Conservation (phyloP, 2,888 invertebrate species). For the Hypercompe scribonia region DNA sequence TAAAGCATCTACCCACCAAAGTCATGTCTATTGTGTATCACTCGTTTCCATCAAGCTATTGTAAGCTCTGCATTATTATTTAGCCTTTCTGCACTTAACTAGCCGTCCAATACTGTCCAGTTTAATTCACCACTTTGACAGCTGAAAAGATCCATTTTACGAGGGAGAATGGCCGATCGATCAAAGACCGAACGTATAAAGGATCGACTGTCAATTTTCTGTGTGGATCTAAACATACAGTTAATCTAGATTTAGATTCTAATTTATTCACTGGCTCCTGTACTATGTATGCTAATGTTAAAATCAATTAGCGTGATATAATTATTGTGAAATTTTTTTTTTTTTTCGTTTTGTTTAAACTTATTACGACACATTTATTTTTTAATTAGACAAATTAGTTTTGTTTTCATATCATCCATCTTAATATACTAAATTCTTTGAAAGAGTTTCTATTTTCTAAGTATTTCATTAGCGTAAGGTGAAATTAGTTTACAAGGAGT, state of each 20-base stretch:
- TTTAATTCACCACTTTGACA: constrained; percentile 69
- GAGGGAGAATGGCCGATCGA: constrained; percentile 60
- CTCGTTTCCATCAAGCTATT: constrained; percentile 64
- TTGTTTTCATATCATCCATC: constrained; percentile 16
- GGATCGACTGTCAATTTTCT: constrained; percentile 48
- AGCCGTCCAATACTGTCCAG: constrained; percentile 59
- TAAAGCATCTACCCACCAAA: constrained; percentile 50
- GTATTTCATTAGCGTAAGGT: constrained; percentile 6
- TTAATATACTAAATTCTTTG: constrained; percentile 3
- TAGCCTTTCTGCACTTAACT: constrained; percentile 61
- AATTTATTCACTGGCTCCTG: constrained; percentile 20
- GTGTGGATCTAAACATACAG: constrained; percentile 37
- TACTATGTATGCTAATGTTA: constrained; percentile 18
- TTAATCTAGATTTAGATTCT: constrained; percentile 39
- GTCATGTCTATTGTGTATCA: constrained; percentile 68
- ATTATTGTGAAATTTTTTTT: constrained; percentile 23
- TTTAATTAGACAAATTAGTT: constrained; percentile 34
- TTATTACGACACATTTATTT: constrained; percentile 22
- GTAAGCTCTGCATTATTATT: constrained; percentile 68
- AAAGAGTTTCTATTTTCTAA: background rate
- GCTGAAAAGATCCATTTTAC: constrained; percentile 69
- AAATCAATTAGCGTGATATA: constrained; percentile 34
- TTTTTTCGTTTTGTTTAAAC: constrained; percentile 31
- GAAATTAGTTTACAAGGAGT: constrained; percentile 8
- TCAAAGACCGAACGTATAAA: constrained; percentile 54